A percentile compares a stretch with the other conserved stretches of the same genome.
Evolutionary conservation across 2,888 invertebrate species (phyloP).

Genomic region (Amphipoea lucens): DNA sequence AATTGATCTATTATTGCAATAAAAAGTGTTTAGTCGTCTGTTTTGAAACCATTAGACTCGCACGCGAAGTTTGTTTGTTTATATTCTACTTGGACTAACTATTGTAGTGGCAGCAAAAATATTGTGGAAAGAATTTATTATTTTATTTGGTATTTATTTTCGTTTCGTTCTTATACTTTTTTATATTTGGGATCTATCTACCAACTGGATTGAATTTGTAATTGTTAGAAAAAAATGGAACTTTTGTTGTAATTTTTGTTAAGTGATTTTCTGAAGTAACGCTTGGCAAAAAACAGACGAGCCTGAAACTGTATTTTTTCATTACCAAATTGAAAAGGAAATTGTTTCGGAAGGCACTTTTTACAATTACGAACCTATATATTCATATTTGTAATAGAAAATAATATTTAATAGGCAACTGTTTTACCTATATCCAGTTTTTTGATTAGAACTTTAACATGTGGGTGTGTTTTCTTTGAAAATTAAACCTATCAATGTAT

Average conservation of each 20-base stretch:
- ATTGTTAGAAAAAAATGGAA: neutral
- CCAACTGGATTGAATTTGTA: neutral
- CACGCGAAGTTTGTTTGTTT: conserved; percentile 41
- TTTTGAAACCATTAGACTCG: conserved; percentile 36
- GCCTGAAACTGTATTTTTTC: neutral
- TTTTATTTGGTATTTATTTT: neutral
- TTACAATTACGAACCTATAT: neutral
- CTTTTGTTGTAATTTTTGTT: neutral
- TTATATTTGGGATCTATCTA: neutral
- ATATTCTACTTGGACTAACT: conserved; percentile 47
- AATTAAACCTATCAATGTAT: conserved; percentile 53
- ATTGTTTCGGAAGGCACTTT: neutral
- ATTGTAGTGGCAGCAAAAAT: conserved; percentile 22
- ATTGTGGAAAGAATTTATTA: neutral
- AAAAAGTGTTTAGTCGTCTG: conserved; percentile 32
- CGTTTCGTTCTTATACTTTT: neutral
- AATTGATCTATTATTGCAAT: conserved; percentile 51
- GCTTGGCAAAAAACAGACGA: neutral
- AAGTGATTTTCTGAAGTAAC: neutral
- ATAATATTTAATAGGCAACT: neutral
- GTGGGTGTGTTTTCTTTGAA: conserved; percentile 47
- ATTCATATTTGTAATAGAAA: neutral
- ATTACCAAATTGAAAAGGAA: too few relatives aligned
- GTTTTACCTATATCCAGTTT: conserved; percentile 17
- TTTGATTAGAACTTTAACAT: conserved; percentile 28